phyloP scores from a whole-genome alignment of 1,140 invertebrate species.

The Acyrthosiphon pisum region DNA sequence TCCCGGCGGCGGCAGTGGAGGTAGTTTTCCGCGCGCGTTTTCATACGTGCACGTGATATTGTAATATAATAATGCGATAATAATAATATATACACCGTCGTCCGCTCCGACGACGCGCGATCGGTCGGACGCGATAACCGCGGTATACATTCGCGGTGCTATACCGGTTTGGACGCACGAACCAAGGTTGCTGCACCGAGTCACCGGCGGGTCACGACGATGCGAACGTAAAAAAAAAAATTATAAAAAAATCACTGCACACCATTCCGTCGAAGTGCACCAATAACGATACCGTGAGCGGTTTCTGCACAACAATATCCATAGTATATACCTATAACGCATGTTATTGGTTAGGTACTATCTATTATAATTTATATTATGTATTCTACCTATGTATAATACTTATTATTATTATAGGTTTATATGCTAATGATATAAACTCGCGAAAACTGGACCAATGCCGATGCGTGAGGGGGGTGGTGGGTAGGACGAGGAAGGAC shows the following conservation, averaged over 20 bases:
- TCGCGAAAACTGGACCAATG: slow-evolving; percentile 3
- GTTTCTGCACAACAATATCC: neutral
- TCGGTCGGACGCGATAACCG: neutral
- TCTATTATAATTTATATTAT: too few species aligned
- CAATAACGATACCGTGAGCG: neutral
- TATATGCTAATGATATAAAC: neutral
- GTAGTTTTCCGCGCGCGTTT: neutral
- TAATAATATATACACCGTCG: neutral
- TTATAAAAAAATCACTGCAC: neutral
- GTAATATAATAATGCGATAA: neutral
- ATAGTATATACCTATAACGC: too few species aligned
- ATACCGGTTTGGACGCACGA: slow-evolving; percentile 48
- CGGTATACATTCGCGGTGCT: neutral
- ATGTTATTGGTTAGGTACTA: neutral
- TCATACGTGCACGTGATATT: neutral
- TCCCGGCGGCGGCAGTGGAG: too few species aligned
- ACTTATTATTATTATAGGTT: too few species aligned
- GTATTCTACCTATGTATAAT: too few species aligned
- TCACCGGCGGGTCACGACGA: neutral
- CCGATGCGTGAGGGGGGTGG: neutral
- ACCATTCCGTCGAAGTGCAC: neutral
- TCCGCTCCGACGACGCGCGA: neutral
- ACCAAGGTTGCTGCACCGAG: slow-evolving; percentile 37
- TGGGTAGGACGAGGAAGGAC: neutral
- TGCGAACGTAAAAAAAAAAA: neutral